Conservation (phyloP, 2,113 vertebrate species). For the Albula glossodonta region DNA sequence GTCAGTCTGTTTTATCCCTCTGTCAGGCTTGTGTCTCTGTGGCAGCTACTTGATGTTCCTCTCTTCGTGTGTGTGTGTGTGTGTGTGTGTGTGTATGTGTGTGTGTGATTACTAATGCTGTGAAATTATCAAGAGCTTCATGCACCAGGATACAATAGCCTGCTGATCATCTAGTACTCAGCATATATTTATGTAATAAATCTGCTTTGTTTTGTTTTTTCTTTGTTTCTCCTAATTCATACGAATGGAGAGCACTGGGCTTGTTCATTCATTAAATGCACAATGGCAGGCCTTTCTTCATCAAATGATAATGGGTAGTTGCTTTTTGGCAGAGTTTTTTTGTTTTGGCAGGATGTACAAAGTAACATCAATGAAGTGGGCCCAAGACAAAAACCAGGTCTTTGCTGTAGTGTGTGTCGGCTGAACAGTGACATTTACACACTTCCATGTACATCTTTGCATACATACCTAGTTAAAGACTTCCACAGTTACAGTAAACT, state of each 20-base stretch:
- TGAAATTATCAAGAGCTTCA: neutral
- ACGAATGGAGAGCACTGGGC: neutral
- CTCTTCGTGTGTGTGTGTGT: neutral
- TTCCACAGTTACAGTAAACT: neutral
- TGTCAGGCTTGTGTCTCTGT: neutral
- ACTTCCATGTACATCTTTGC: neutral
- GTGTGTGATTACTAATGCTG: neutral
- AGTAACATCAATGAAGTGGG: neutral
- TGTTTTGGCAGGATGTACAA: neutral
- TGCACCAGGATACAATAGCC: constrained; percentile 21
- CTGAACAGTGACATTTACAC: too few relatives aligned
- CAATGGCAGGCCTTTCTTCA: constrained; percentile 23
- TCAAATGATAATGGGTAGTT: neutral
- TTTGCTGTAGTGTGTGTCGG: neutral
- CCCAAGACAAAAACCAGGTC: neutral
- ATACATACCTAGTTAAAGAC: neutral
- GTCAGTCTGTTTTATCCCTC: neutral
- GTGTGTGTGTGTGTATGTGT: neutral
- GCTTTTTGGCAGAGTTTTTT: too few relatives aligned
- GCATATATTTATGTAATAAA: neutral
- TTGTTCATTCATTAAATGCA: constrained; percentile 29
- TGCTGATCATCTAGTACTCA: constrained; percentile 18
- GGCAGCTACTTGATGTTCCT: neutral
- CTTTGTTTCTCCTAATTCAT: constrained; percentile 19
- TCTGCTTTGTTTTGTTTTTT: constrained; percentile 13